Evolutionary conservation across 2,888 invertebrate genomes (phyloP).

Genomic region (Hoplodrina blanda): DNA sequence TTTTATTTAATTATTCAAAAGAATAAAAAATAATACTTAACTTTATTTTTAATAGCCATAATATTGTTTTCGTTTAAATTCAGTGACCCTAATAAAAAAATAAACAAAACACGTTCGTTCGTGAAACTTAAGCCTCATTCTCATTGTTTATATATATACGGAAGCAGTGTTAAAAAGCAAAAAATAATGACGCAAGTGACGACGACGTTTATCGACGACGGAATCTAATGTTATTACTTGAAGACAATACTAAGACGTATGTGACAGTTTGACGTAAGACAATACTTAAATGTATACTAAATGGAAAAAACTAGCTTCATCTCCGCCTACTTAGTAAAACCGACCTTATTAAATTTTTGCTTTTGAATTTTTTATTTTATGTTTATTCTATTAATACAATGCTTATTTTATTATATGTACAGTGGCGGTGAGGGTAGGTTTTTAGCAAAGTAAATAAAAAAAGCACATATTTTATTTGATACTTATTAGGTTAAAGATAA

Average conservation of each 20-base stretch:
- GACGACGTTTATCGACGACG: constrained; percentile 14
- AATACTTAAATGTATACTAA: constrained; percentile 13
- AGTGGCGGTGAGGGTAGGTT: too few species aligned
- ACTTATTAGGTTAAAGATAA: too few species aligned
- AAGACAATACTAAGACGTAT: constrained; percentile 35
- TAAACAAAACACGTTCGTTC: neutral
- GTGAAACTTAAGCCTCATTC: constrained; percentile 17
- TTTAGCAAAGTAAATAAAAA: too few species aligned
- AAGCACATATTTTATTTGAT: too few species aligned
- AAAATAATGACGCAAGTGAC: constrained; percentile 50
- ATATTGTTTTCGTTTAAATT: neutral
- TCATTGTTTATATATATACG: constrained; percentile 26
- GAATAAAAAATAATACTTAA: neutral
- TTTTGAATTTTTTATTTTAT: neutral
- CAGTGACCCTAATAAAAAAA: constrained; percentile 8
- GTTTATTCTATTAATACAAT: too few species aligned
- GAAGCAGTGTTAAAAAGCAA: constrained; percentile 46
- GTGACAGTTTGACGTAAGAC: constrained; percentile 17
- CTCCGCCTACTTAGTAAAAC: neutral
- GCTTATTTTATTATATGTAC: too few species aligned
- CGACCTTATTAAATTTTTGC: neutral
- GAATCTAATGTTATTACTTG: constrained; percentile 24
- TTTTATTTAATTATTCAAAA: neutral
- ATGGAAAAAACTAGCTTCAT: constrained; percentile 7
- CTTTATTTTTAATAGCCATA: neutral